Conservation (phyloP, 2,113 vertebrate species). For the Sebastes fasciatus region DNA sequence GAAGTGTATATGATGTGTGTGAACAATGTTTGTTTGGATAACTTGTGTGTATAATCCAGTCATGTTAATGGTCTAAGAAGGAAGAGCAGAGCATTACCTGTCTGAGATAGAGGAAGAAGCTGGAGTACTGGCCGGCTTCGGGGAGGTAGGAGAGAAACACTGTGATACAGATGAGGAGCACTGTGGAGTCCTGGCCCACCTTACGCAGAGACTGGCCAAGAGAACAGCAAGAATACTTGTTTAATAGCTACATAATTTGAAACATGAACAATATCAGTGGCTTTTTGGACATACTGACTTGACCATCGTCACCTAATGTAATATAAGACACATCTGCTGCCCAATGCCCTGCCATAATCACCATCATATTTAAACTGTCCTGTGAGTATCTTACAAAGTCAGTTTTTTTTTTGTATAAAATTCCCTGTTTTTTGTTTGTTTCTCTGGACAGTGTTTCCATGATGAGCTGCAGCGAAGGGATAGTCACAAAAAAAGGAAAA, state of each 20-base stretch:
- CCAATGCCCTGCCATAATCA: neutral
- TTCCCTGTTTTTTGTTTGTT: neutral
- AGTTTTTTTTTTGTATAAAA: neutral
- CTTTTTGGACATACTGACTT: neutral
- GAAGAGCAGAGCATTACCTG: slow-evolving; percentile 82
- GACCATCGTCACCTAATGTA: neutral
- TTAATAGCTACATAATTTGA: neutral
- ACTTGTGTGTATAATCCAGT: neutral
- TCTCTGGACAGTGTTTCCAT: neutral
- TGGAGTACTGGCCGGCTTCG: slow-evolving; percentile 94
- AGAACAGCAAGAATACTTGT: slow-evolving; percentile 1
- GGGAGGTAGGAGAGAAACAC: slow-evolving; percentile 95
- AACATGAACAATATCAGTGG: neutral
- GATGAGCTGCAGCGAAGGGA: neutral
- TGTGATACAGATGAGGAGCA: slow-evolving; percentile 94
- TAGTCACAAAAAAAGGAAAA: no score
- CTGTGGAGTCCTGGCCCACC: slow-evolving; percentile 94
- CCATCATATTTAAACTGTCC: neutral
- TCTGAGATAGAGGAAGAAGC: slow-evolving; percentile 93
- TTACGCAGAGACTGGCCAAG: slow-evolving; percentile 88
- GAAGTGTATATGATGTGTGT: neutral
- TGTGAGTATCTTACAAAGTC: neutral
- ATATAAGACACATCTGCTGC: slow-evolving; percentile 7
- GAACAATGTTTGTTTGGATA: neutral
- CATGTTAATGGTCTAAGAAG: neutral